phyloP scores from a whole-genome alignment of 2,113 vertebrate genomes.

The Perca flavescens region DNA sequence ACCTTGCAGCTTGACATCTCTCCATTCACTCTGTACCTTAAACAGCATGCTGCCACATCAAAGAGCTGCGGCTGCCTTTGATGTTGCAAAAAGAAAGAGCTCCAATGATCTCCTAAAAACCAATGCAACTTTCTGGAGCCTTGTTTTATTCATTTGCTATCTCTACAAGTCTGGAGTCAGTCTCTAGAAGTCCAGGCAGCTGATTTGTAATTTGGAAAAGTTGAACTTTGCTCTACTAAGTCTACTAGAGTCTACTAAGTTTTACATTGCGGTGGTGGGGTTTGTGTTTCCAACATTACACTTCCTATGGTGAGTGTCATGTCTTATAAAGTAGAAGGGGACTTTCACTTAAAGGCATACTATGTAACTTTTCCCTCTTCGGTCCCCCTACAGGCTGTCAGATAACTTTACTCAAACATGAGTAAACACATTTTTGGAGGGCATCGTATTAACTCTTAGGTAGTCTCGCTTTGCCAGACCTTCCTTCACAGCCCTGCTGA shows the following conservation, averaged over 20 bases:
- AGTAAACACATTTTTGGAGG: too few relatives aligned
- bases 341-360: not conserved
- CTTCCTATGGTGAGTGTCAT: not conserved
- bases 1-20: conserved; percentile 98
- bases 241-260: not conserved
- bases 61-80: conserved; percentile 91
- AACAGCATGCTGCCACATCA: conserved; percentile 97
- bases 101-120: conserved; percentile 94
- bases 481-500: too few relatives aligned
- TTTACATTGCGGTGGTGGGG: not conserved
- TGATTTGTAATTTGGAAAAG: conserved; percentile 46
- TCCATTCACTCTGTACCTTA: conserved; percentile 98
- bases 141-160: conserved; percentile 81
- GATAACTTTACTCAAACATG: too few relatives aligned
- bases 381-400: too few relatives aligned
- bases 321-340: not conserved
- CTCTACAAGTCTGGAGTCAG: conserved; percentile 68
- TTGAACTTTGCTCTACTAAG: conserved; percentile 13
- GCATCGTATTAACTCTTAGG: too few relatives aligned
- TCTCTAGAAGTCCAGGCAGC: conserved; percentile 55
- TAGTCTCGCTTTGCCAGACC: too few relatives aligned
- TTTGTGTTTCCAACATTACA: not conserved
- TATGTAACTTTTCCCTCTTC: too few relatives aligned
- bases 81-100: conserved; percentile 96
- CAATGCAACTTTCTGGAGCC: conserved; percentile 90